phyloP scores from a whole-genome alignment of 2,888 invertebrate genomes.

The Ormyrus thymus region DNA sequence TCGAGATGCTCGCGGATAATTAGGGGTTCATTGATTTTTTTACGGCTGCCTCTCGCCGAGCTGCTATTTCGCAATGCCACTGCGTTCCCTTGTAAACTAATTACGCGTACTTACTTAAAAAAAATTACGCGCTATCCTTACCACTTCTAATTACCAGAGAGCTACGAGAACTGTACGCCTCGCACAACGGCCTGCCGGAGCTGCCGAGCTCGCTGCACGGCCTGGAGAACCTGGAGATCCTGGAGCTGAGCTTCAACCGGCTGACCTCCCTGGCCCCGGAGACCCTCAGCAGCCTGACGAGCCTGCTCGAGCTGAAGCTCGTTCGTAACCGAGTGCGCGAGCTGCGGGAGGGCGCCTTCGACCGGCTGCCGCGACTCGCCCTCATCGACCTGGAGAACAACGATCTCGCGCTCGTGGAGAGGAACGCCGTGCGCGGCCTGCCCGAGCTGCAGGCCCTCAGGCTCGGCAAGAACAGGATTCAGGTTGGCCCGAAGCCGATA shows the following conservation, averaged over 20 bases:
- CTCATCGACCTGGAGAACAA: constrained; percentile 88
- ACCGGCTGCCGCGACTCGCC: constrained; percentile 82
- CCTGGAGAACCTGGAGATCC: constrained; percentile 81
- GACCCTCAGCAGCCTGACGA: constrained; percentile 82
- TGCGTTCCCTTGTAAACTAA: no score
- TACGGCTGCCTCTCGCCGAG: constrained; percentile 8
- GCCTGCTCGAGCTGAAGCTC: constrained; percentile 83
- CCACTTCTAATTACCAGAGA: constrained; percentile 76
- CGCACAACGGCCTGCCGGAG: constrained; percentile 85
- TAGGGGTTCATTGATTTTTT: neutral
- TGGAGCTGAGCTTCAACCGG: constrained; percentile 88
- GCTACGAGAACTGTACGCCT: constrained; percentile 85
- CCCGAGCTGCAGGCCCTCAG: constrained; percentile 82
- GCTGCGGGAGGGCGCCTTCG: constrained; percentile 83
- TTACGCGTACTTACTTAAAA: no score
- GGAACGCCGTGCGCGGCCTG: constrained; percentile 83
- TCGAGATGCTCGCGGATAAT: neutral
- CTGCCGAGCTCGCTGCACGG: constrained; percentile 84
- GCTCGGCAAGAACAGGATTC: constrained; percentile 84
- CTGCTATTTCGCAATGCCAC: no score
- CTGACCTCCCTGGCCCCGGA: constrained; percentile 83
- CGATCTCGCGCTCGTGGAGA: constrained; percentile 84
- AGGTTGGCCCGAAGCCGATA: constrained; percentile 72
- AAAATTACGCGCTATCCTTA: no score
- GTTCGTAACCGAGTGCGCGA: constrained; percentile 85